phyloP scores from a whole-genome alignment of 2,113 vertebrate species.

The Hiodon tergisus region DNA sequence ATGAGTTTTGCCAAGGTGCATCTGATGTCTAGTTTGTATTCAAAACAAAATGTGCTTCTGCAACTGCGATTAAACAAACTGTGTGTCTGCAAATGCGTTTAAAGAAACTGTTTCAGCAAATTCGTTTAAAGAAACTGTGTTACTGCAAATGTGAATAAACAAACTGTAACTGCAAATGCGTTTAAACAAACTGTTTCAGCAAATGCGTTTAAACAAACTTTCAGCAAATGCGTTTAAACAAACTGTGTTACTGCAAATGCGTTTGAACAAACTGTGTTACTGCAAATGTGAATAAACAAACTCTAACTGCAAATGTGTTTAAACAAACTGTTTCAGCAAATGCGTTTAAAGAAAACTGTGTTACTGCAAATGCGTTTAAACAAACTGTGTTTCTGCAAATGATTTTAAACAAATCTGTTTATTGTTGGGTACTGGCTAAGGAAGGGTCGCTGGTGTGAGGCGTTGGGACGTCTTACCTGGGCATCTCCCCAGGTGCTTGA shows the following conservation, averaged over 20 bases:
- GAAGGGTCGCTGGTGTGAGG: no score
- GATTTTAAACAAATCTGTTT: not conserved
- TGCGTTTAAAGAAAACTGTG: no score
- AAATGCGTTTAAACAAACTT: not conserved
- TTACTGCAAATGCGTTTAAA: not conserved
- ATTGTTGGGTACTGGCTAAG: no score
- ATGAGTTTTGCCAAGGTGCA: not conserved
- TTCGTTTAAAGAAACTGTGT: not conserved
- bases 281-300: not conserved
- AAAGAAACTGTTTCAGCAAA: no score
- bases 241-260: not conserved
- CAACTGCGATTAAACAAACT: not conserved
- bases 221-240: not conserved
- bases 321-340: no score
- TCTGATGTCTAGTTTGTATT: not conserved
- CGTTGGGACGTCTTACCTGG: slow-evolving; percentile 63
- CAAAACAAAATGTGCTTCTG: not conserved
- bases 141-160: no score
- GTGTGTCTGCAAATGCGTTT: not conserved
- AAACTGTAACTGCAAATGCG: no score
- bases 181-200: not conserved
- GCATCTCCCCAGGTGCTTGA: slow-evolving; percentile 86
- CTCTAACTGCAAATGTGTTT: not conserved
- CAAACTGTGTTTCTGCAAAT: not conserved
- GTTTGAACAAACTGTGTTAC: not conserved